A percentile compares a stretch with the other conserved stretches of the same genome.
phyloP scores from a whole-genome alignment of 2,113 vertebrate genomes.

The Meriones unguiculatus region DNA sequence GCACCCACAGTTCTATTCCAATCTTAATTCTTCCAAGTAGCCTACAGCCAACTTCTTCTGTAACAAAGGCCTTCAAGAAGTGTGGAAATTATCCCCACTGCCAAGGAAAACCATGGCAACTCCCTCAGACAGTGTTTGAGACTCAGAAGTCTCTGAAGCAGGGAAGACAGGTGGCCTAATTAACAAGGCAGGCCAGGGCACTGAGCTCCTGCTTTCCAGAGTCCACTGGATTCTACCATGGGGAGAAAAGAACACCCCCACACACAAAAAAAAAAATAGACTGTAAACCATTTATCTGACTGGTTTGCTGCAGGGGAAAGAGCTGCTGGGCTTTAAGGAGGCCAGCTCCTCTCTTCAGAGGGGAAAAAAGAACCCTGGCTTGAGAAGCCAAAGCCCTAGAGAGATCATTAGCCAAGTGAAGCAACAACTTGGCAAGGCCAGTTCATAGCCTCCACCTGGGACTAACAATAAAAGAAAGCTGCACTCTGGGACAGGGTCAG shows the following conservation, averaged over 20 bases:
- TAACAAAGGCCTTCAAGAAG: constrained; percentile 12
- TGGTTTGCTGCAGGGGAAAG: not conserved
- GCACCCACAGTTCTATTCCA: not conserved
- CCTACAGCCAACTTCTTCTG: not conserved
- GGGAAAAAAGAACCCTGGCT: constrained; percentile 19
- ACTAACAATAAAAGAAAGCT: not conserved
- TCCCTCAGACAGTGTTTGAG: not conserved
- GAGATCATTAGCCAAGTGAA: constrained; percentile 14
- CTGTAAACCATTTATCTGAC: constrained; percentile 51
- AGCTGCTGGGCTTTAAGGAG: not conserved
- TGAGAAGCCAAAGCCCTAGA: constrained; percentile 47
- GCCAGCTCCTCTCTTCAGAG: constrained; percentile 12
- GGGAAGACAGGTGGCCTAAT: constrained; percentile 5
- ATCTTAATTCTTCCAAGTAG: not conserved
- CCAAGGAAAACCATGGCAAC: not conserved
- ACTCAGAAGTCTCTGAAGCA: not conserved
- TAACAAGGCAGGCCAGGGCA: not conserved
- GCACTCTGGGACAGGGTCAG: not conserved
- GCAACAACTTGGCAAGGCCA: not conserved
- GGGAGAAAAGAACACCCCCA: constrained; percentile 13
- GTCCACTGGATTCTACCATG: not conserved
- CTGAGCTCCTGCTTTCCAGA: not conserved
- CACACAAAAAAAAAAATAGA: too few relatives aligned
- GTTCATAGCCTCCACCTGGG: not conserved
- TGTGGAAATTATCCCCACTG: constrained; percentile 16